Percentiles rank a stretch among this genome's conserved stretches.
These are phyloP conservation scores for Cephus spinipes DNA, from an alignment of 2,888 invertebrate species.

Conservation along the genomic window DNA sequence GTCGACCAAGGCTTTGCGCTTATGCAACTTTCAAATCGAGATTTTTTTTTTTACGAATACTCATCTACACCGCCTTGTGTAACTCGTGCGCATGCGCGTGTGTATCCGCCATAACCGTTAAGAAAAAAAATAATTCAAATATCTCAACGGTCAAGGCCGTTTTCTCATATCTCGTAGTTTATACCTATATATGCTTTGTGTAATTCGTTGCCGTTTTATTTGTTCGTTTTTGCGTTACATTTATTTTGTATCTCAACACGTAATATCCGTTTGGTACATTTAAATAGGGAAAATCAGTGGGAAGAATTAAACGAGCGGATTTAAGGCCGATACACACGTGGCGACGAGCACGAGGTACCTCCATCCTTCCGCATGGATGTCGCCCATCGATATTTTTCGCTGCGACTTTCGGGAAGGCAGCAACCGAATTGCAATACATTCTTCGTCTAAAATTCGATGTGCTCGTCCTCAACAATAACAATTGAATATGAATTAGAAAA, in stretches of 20 bases:
- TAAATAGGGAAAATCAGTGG: background rate
- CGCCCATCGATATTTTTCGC: background rate
- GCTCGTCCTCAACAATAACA: constrained; percentile 65
- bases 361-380: background rate
- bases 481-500: constrained; percentile 67
- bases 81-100: background rate
- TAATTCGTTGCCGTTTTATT: background rate
- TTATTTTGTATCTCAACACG: background rate
- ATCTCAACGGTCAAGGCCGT: background rate
- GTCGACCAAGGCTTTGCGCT: background rate
- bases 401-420: background rate
- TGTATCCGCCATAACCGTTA: background rate
- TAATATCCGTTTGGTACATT: background rate
- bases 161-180: background rate
- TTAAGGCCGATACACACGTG: background rate
- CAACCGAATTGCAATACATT: constrained; percentile 11
- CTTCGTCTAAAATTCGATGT: constrained; percentile 60
- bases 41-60: background rate
- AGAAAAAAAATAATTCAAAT: background rate
- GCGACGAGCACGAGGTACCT: background rate
- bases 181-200: background rate
- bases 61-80: background rate
- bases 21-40: background rate
- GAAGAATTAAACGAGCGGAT: background rate
- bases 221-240: background rate